A percentile compares a stretch with the other conserved stretches of the same genome.
Conservation (phyloP, 2,113 vertebrate genomes). For the Melanerpes formicivorus region DNA sequence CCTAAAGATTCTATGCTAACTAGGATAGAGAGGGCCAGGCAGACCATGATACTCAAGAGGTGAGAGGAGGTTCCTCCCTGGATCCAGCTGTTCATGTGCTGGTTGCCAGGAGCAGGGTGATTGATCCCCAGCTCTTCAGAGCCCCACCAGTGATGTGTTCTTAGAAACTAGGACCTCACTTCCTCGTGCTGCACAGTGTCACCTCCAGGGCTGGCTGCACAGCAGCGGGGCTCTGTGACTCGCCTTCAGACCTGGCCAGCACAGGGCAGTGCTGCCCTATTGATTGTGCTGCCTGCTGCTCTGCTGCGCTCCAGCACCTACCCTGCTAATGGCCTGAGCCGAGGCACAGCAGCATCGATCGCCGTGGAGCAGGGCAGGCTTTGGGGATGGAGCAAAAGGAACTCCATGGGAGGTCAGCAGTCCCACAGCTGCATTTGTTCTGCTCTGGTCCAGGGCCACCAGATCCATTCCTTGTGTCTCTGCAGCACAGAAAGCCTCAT, state of each 20-base stretch:
- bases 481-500: slow-evolving; percentile 19
- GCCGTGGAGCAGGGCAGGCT: not conserved
- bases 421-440: not conserved
- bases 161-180: slow-evolving; percentile 45
- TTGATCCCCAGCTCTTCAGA: slow-evolving; percentile 48
- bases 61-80: not conserved
- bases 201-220: not conserved
- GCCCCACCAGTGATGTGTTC: not conserved
- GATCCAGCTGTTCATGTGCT: not conserved
- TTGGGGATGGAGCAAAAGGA: not conserved
- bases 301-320: not conserved
- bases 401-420: not conserved
- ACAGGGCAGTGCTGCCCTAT: slow-evolving; percentile 25
- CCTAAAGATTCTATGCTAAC: too few species aligned
- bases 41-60: not conserved
- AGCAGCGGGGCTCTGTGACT: slow-evolving; percentile 36
- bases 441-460: not conserved
- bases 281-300: not conserved
- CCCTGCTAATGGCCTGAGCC: not conserved
- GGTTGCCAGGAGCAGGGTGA: slow-evolving; percentile 22
- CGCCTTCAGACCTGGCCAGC: not conserved
- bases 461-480: not conserved
- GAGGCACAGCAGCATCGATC: not conserved
- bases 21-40: not conserved
- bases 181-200: slow-evolving; percentile 30